A percentile compares a stretch with the other conserved stretches of the same genome.
phyloP scores from a whole-genome alignment of 2,113 vertebrate species.

The Quiscalus mexicanus region DNA sequence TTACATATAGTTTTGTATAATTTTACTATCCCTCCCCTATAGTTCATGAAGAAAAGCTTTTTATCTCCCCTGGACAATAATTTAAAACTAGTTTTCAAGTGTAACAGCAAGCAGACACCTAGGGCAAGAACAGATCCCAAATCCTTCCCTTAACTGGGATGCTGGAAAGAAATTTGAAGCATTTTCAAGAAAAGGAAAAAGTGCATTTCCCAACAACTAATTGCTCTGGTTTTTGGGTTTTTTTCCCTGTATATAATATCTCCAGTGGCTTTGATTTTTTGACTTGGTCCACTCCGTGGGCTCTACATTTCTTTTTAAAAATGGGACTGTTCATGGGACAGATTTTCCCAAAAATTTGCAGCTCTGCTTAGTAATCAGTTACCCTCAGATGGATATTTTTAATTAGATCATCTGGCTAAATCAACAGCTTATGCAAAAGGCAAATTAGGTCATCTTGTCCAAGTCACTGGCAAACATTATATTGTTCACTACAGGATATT shows the following conservation, averaged over 20 bases:
- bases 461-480: background rate
- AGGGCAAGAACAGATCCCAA: background rate
- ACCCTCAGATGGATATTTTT: background rate
- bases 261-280: background rate
- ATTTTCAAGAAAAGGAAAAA: background rate
- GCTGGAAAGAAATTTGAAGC: background rate
- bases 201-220: background rate
- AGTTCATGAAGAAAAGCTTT: background rate
- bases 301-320: background rate
- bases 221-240: background rate
- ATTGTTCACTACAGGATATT: background rate
- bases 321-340: background rate
- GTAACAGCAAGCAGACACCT: background rate
- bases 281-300: background rate
- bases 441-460: background rate
- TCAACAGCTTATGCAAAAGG: background rate
- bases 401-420: slow-evolving; percentile 8
- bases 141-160: background rate
- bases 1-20: background rate
- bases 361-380: background rate
- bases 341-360: background rate
- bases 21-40: background rate
- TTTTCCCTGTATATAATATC: background rate
- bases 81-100: background rate
- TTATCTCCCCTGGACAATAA: background rate